A percentile compares a stretch with the other conserved stretches of the same genome.
Conservation (phyloP, 2,113 vertebrate species). For the Tinamus guttatus region DNA sequence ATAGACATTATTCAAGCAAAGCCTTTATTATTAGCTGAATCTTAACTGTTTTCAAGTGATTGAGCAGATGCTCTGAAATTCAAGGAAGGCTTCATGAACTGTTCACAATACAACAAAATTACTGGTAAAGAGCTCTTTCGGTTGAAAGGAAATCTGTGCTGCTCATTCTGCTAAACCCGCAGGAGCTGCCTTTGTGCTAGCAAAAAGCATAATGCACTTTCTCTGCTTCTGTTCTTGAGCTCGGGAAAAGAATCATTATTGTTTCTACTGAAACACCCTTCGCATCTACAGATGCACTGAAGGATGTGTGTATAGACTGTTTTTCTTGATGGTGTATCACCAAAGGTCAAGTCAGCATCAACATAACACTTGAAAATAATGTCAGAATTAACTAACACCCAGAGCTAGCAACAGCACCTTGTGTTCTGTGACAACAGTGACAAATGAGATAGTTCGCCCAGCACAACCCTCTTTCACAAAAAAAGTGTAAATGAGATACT, state of each 20-base stretch:
- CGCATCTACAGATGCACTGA: neutral
- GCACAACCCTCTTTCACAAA: neutral
- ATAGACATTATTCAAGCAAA: neutral
- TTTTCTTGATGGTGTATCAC: neutral
- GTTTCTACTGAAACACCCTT: neutral
- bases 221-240: neutral
- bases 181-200: constrained; percentile 8
- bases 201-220: neutral
- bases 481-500: neutral
- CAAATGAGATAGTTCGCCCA: neutral
- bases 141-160: neutral
- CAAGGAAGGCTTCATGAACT: neutral
- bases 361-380: neutral
- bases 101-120: constrained; percentile 19
- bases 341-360: neutral
- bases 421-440: neutral
- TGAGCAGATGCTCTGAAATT: constrained; percentile 15
- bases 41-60: constrained; percentile 2
- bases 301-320: neutral
- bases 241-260: neutral
- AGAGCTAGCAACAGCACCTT: neutral
- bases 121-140: neutral
- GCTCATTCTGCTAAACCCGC: neutral
- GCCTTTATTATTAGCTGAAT: constrained; percentile 7
- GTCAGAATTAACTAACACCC: neutral